phyloP scores from a whole-genome alignment of 2,797 vertebrate genomes.

The Pelobates cultripes region DNA sequence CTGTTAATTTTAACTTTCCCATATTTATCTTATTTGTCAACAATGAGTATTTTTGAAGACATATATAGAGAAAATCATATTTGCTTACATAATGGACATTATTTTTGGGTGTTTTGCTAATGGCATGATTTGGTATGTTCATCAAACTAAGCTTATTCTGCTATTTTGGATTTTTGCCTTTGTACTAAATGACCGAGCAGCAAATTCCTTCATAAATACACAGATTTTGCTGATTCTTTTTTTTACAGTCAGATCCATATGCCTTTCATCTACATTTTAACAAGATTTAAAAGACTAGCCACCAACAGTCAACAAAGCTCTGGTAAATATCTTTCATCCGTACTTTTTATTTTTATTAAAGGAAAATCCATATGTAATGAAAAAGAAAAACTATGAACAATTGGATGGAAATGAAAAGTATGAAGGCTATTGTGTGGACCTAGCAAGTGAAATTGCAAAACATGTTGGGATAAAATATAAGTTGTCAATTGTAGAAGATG shows the following conservation, averaged over 20 bases:
- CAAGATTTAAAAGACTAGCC: background rate
- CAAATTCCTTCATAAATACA: conserved; percentile 11
- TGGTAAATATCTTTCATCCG: conserved; percentile 20
- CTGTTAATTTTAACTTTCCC: no score
- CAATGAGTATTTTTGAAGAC: background rate
- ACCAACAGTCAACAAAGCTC: conserved; percentile 13
- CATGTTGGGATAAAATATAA: conserved; percentile 99
- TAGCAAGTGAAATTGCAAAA: conserved; percentile 99
- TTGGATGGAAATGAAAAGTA: conserved; percentile 99
- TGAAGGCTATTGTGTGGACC: conserved; percentile 99
- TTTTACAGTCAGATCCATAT: background rate
- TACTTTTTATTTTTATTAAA: conserved; percentile 77
- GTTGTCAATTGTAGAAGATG: conserved; percentile 98
- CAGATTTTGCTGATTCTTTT: conserved; percentile 25
- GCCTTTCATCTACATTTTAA: conserved; percentile 40
- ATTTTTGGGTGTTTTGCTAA: conserved; percentile 12
- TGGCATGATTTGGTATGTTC: conserved; percentile 20
- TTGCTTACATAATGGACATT: background rate
- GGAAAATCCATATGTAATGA: conserved; percentile 99
- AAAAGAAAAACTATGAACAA: conserved; percentile 98
- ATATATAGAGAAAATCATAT: background rate
- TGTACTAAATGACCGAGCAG: conserved; percentile 2
- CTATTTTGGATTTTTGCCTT: background rate
- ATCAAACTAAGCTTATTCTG: background rate
- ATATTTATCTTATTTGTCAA: background rate